phyloP scores from a whole-genome alignment of 64 coral and sea anemone genomes.

The Acropora tenuis region DNA sequence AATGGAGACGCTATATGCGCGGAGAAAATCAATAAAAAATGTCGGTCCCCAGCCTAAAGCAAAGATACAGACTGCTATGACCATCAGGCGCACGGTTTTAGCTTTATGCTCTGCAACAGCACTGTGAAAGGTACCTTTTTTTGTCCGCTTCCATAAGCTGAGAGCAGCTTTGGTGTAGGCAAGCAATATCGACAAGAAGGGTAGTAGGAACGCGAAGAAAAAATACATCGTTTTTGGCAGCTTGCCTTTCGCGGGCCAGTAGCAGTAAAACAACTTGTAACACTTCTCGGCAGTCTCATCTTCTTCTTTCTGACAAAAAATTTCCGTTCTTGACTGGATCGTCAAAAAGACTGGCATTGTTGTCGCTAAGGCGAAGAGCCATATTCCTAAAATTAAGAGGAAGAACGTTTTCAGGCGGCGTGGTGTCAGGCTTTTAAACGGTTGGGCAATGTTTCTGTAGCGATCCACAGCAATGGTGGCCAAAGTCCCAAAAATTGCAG shows the following conservation, averaged over 20 bases:
- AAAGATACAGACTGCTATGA: not conserved
- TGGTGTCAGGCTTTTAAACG: not conserved
- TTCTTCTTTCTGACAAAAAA: not conserved
- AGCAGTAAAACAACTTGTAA: not conserved
- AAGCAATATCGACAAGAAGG: not conserved
- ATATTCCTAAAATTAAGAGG: not conserved
- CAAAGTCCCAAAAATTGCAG: slow-evolving; percentile 5
- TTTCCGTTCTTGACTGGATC: not conserved
- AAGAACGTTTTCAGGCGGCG: not conserved
- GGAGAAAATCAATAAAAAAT: not conserved
- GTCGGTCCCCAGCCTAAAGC: not conserved
- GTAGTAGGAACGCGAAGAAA: not conserved
- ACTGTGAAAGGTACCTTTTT: not conserved
- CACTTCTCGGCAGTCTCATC: slow-evolving; percentile 2
- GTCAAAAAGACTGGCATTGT: not conserved
- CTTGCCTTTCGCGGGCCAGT: not conserved
- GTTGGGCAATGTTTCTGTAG: slow-evolving; percentile 4
- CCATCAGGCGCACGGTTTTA: slow-evolving; percentile 13
- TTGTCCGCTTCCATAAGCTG: slow-evolving; percentile 8
- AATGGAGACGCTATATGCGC: not conserved
- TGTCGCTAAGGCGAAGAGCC: not conserved
- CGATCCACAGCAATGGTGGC: slow-evolving; percentile 2
- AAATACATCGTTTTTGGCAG: slow-evolving; percentile 7
- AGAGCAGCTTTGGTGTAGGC: slow-evolving; percentile 13
- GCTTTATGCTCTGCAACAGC: slow-evolving; percentile 24